Base-by-base conservation (phyloP, 2,113 vertebrate genomes). In the Accipiter virgatus region DNA sequence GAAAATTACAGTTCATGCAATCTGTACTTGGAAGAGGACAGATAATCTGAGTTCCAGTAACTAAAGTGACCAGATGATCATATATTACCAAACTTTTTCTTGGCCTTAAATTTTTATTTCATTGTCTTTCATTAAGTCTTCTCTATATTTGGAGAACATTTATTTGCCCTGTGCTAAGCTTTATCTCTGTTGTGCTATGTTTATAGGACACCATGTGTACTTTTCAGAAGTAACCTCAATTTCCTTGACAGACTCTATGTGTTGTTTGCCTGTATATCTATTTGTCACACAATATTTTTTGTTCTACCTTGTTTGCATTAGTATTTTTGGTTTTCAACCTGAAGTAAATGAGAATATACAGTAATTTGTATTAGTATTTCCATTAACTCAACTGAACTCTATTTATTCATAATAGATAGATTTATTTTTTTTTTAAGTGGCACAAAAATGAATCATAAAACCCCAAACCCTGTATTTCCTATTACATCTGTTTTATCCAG, bases 401-500 rank as follows among this genome's bases (percentile, higher is more conserved):
- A 45, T 70, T 56, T 68, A 29, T 62, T 92, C n/a, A 6, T n/a
- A 62, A 68, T 31, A 81, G 25, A 45, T 43, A 1, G 8, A 38
- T 18, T 16, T 52, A 22, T 42, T 74, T 65, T 55, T 87, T 63
- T 87, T 63, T 14, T n/a, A 80, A 89, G 80, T 92, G 72, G 36
- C 43, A 85, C 9, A 68, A 85, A 93, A 89, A 86, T 53, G 31
- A 78, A 84, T 74, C 63, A 67, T 79, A 86, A 95, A 81, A 7
- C 61, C 31, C 52, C 23, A 92, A 90, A 93, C 52, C 5, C 53
- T 85, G 65, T 90, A 91, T 93, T 94, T 95, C 58, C 67, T 85
- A 50, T 65, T 88, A 53, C 58, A 88, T 94, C 83, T 92, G 21
- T 62, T 91, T 92, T 83, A 88, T 86, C 66, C 88, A 93, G 58